Percentiles rank a stretch among this genome's conserved stretches.
These are phyloP conservation scores for Sycophaga agraensis DNA, from an alignment of 1,140 invertebrate species.

Conservation along the genomic window DNA sequence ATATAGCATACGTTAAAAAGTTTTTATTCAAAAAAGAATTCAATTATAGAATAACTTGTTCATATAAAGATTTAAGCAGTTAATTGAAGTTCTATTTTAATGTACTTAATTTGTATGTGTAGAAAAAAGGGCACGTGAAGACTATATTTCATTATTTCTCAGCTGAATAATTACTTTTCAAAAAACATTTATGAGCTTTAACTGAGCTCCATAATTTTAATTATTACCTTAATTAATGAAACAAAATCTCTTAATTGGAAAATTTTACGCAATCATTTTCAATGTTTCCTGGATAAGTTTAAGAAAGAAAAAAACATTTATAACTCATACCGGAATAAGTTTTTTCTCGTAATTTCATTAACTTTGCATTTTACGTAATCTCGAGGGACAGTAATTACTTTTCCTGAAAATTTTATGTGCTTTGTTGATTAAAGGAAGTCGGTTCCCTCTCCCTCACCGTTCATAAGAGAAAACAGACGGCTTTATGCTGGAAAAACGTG, in stretches of 20 bases:
- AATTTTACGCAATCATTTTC: background rate
- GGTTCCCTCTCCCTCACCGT: background rate
- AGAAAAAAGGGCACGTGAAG: too few species aligned
- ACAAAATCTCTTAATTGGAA: background rate
- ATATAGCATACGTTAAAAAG: too few species aligned
- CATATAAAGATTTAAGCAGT: too few species aligned
- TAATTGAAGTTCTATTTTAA: too few species aligned
- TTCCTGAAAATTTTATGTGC: background rate
- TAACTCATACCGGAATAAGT: background rate
- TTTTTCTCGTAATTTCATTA: slow-evolving; percentile 3
- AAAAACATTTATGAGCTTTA: background rate
- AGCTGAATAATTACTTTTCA: too few species aligned
- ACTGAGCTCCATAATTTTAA: background rate
- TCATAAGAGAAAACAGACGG: background rate
- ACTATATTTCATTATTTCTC: too few species aligned
- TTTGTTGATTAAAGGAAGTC: slow-evolving; percentile 3
- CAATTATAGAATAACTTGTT: too few species aligned
- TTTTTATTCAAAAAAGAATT: too few species aligned
- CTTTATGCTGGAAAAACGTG: slow-evolving; percentile 4
- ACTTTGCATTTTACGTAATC: background rate
- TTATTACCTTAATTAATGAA: background rate
- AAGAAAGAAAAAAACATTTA: background rate
- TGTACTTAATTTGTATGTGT: too few species aligned
- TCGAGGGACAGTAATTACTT: background rate
- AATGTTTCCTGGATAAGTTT: background rate